Conservation (phyloP, 2,113 vertebrate species). For the Falco punctatus region DNA sequence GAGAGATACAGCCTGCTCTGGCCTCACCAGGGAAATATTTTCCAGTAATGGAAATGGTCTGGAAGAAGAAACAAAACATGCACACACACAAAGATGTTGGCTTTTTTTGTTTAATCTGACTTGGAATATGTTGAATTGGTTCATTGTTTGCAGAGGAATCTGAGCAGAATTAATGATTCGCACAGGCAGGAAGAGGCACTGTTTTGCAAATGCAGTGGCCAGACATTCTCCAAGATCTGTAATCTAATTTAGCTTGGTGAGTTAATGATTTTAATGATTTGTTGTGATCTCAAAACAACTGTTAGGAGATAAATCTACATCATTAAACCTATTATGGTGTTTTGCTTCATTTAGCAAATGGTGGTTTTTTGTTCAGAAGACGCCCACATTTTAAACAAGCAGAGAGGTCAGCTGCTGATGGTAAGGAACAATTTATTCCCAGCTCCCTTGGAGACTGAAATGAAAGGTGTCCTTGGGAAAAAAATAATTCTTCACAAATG, state of each 20-base stretch:
- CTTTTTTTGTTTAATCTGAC: constrained; percentile 54
- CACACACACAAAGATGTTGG: not conserved
- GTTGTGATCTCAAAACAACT: constrained; percentile 83
- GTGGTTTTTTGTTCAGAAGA: constrained; percentile 63
- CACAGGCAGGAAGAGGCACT: constrained; percentile 19
- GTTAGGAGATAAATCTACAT: constrained; percentile 79
- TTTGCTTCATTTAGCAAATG: constrained; percentile 82
- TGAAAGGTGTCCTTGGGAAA: constrained; percentile 66
- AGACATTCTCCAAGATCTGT: constrained; percentile 65
- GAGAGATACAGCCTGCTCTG: not conserved
- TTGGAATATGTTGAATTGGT: constrained; percentile 44
- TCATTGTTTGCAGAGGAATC: constrained; percentile 50
- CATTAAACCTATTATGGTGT: constrained; percentile 78
- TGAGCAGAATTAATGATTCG: constrained; percentile 54
- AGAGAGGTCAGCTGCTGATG: constrained; percentile 50
- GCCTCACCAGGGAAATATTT: not conserved
- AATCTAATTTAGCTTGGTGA: constrained; percentile 76
- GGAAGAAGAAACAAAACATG: not conserved
- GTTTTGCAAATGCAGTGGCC: constrained; percentile 52
- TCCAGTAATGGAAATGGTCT: not conserved
- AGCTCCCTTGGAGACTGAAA: constrained; percentile 45
- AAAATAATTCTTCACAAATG: not conserved
- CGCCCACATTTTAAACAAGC: constrained; percentile 71
- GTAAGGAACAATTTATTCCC: constrained; percentile 40
- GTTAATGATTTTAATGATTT: constrained; percentile 83